Conservation (phyloP, 2,113 vertebrate species). For the Aplodontia rufa region DNA sequence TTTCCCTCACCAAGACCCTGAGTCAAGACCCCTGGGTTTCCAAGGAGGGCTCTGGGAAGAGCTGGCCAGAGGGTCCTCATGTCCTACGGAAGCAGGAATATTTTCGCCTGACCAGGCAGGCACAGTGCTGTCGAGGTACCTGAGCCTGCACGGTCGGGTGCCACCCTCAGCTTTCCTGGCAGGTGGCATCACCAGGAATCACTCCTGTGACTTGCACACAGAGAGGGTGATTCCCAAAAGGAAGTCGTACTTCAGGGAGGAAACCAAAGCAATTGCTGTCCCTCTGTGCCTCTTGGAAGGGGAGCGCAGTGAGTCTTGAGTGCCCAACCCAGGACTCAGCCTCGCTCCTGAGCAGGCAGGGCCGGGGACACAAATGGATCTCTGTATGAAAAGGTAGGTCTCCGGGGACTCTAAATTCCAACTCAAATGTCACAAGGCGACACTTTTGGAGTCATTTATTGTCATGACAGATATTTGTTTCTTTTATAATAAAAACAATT, state of each 20-base stretch:
- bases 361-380: neutral
- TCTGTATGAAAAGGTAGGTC: neutral
- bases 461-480: neutral
- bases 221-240: neutral
- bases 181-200: accelerated
- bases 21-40: neutral
- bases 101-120: neutral
- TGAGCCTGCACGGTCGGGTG: accelerated
- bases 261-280: neutral
- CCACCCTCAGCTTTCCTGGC: accelerated
- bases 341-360: accelerated
- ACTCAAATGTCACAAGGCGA: neutral
- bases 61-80: accelerated
- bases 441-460: neutral
- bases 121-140: neutral
- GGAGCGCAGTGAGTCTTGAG: neutral
- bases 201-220: accelerated
- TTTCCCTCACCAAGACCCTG: neutral
- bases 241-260: neutral
- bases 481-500: neutral
- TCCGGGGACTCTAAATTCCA: neutral
- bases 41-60: neutral
- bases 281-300: accelerated
- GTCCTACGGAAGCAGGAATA: neutral
- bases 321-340: neutral